These are phyloP conservation scores for Tigriopus californicus DNA, from an alignment of 2,888 invertebrate species.

Conservation along the genomic window DNA sequence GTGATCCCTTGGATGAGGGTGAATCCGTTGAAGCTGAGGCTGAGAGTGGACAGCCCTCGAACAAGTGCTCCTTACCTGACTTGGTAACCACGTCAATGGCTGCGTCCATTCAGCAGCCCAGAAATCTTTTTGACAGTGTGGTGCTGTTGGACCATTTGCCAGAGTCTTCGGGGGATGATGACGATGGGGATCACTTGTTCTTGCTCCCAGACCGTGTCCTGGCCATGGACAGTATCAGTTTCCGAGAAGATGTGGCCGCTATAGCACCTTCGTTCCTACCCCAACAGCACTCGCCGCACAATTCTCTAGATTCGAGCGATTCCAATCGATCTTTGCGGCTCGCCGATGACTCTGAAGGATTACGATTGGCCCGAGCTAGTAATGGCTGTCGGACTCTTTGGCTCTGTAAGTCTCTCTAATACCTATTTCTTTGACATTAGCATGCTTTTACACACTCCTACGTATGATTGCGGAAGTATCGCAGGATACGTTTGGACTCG, in stretches of 20 bases:
- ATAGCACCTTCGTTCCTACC: slow-evolving; percentile 1
- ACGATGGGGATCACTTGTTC: slow-evolving; percentile 6
- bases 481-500: too few species aligned
- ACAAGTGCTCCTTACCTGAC: too few species aligned
- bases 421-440: neutral
- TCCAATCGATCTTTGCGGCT: slow-evolving; percentile 6
- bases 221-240: slow-evolving; percentile 9
- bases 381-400: slow-evolving; percentile 14
- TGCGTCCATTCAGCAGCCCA: too few species aligned
- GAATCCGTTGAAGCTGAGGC: too few species aligned
- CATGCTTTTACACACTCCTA: too few species aligned
- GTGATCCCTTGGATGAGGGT: too few species aligned
- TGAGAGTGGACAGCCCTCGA: too few species aligned
- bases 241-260: slow-evolving; percentile 11
- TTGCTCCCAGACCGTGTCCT: slow-evolving; percentile 9
- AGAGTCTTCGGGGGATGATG: too few species aligned
- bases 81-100: too few species aligned
- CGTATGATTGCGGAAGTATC: too few species aligned
- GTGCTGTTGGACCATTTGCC: too few species aligned
- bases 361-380: slow-evolving; percentile 10
- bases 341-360: slow-evolving; percentile 12
- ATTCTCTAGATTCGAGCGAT: slow-evolving; percentile 10
- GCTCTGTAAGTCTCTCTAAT: slow-evolving; percentile 13
- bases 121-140: too few species aligned
- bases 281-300: neutral